phyloP scores from a whole-genome alignment of 2,888 invertebrate species.

The Eupithecia pulchellata region DNA sequence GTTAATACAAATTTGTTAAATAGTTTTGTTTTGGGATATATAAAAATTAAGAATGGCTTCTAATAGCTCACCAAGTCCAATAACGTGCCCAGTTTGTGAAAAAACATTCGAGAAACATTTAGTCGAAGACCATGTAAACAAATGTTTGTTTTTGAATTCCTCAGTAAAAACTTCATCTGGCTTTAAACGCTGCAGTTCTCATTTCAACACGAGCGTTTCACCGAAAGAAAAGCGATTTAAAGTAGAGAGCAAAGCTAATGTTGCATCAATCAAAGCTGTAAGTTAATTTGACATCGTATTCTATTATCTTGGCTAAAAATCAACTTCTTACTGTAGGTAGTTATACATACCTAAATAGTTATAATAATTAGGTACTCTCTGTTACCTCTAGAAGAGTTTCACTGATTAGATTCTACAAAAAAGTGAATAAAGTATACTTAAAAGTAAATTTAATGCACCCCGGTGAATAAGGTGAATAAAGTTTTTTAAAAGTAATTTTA shows the following conservation, averaged over 20 bases:
- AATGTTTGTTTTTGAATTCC: constrained; percentile 88
- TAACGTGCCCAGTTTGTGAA: constrained; percentile 88
- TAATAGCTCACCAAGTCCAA: constrained; percentile 22
- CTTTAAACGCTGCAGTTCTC: constrained; percentile 60
- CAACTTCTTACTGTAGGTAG: too few relatives aligned
- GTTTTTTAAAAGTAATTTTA: too few relatives aligned
- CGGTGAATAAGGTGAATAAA: too few relatives aligned
- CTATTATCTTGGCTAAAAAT: too few relatives aligned
- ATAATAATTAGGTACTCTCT: too few relatives aligned
- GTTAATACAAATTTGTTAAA: not conserved
- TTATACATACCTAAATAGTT: too few relatives aligned
- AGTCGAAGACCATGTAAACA: constrained; percentile 89
- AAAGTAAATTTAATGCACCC: too few relatives aligned
- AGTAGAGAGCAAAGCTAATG: constrained; percentile 44
- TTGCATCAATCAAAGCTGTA: constrained; percentile 9
- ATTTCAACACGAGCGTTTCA: constrained; percentile 49
- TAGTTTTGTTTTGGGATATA: not conserved
- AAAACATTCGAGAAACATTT: constrained; percentile 77
- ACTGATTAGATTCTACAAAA: too few relatives aligned
- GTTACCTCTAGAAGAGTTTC: too few relatives aligned
- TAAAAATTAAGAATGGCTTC: constrained; percentile 43
- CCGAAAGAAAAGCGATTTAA: constrained; percentile 63
- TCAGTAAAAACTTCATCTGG: constrained; percentile 22
- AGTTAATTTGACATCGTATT: too few relatives aligned
- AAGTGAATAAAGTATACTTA: too few relatives aligned